Conservation (phyloP, 2,888 invertebrate species). For the Epinotia nisella region DNA sequence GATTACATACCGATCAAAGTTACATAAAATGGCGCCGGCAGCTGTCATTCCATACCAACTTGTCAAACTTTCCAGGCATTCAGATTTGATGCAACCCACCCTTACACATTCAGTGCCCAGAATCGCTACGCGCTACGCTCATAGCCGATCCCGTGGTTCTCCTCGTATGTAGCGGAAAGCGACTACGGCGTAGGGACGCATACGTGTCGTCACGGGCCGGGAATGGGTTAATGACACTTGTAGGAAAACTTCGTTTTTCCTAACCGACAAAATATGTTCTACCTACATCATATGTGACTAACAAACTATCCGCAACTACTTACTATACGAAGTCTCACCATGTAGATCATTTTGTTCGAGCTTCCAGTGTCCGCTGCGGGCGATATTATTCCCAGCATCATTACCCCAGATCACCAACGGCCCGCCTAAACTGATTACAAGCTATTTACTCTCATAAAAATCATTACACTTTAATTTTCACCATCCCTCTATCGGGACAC, state of each 20-base stretch:
- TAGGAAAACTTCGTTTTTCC: background rate
- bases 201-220: no score
- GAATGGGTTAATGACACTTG: no score
- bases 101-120: no score
- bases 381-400: slow-evolving; percentile 55
- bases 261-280: background rate
- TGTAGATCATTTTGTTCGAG: slow-evolving; percentile 26
- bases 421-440: slow-evolving; percentile 40
- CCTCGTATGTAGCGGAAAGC: no score
- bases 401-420: slow-evolving; percentile 59
- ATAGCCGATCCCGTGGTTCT: no score
- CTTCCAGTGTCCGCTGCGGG: slow-evolving; percentile 34
- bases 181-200: no score
- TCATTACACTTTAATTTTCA: slow-evolving; percentile 28
- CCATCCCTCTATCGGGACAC: slow-evolving; percentile 3
- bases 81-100: no score
- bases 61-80: no score
- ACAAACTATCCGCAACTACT: background rate
- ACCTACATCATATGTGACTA: background rate
- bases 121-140: no score
- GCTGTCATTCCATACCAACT: no score
- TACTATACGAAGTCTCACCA: background rate
- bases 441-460: slow-evolving; percentile 21
- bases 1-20: no score
- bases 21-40: no score